Evolutionary conservation across 2,113 vertebrate species (phyloP), one percentile per base, ranked within the genome.

Genomic region (Mola mola): DNA sequence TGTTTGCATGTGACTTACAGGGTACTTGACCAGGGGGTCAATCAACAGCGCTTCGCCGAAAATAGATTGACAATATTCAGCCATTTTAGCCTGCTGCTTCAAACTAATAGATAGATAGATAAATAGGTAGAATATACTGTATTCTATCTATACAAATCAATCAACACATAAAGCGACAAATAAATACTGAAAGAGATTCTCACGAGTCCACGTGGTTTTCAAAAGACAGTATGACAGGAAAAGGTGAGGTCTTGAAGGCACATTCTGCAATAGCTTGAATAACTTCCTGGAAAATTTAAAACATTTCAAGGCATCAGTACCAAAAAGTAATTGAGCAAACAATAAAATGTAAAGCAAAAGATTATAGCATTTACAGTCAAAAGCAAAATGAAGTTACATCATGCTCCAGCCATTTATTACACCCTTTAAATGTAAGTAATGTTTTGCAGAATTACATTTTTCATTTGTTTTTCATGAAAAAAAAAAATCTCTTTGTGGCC

Each of bases 191-290:
- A 3, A 12, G 38, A 57, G 51, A 19, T 58, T 93, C 97, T 98
- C 91, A 99, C 97, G 97, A 98, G 90, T 98, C 97, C 49, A 99
- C 97, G 0, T 99, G 97, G 82, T 99, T 99, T 89, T 99, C 97
- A 79, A 99, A 99, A 38, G 97, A 99, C 41, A 99, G 93, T 22
- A 98, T 96, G 82, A 99, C 93, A 2, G 97, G 97, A 43, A 96
- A 99, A 19, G 96, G 96, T 0, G 97, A 98, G 0, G 97, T 99
- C 93, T 99, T 99, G 91, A 99, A 99, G n/a, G 97, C 97, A 52
- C 96, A 98, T 46, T 98, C 97, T 41, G 96, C 94, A n/a, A 99
- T 99, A 17, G 97, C 97, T 93, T 99, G 97, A 73, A 99, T 98
- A 34, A 99, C 97, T 90, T 99, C 97, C 97, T 99, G 72, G 64